Percentiles rank a stretch among this genome's conserved stretches.
Conservation (phyloP, 2,113 vertebrate species). For the Orthochromis malagaraziensis region DNA sequence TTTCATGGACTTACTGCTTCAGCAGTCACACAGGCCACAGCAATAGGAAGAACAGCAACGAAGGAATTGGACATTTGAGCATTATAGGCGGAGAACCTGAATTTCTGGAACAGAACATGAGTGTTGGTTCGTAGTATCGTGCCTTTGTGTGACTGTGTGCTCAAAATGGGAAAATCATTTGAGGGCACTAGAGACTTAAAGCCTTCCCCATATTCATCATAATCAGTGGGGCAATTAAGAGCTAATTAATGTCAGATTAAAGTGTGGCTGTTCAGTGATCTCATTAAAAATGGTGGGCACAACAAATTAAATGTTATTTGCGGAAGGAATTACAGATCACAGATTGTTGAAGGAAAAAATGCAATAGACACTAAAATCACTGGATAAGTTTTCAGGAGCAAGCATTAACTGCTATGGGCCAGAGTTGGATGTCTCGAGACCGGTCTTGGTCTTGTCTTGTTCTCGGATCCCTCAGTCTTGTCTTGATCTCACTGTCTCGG, state of each 20-base stretch:
- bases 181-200: not conserved
- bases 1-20: slow-evolving; percentile 17
- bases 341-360: not conserved
- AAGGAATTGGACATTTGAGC: not conserved
- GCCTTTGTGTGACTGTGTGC: not conserved
- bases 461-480: not conserved
- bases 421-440: not conserved
- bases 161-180: not conserved
- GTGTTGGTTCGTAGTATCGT: not conserved
- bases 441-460: not conserved
- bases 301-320: not conserved
- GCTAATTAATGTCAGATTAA: slow-evolving; percentile 16
- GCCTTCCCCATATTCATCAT: not conserved
- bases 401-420: not conserved
- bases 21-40: not conserved
- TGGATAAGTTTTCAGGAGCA: not conserved
- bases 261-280: not conserved
- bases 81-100: not conserved
- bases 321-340: not conserved
- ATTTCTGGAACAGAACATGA: not conserved
- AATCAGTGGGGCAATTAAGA: not conserved
- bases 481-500: not conserved
- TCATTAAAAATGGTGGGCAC: not conserved
- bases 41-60: not conserved
- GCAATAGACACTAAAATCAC: not conserved